Percentiles rank a stretch among this genome's conserved stretches.
Evolutionary conservation across 2,888 invertebrate species (phyloP).

Genomic region (Gastracanthus pulcherrimus): DNA sequence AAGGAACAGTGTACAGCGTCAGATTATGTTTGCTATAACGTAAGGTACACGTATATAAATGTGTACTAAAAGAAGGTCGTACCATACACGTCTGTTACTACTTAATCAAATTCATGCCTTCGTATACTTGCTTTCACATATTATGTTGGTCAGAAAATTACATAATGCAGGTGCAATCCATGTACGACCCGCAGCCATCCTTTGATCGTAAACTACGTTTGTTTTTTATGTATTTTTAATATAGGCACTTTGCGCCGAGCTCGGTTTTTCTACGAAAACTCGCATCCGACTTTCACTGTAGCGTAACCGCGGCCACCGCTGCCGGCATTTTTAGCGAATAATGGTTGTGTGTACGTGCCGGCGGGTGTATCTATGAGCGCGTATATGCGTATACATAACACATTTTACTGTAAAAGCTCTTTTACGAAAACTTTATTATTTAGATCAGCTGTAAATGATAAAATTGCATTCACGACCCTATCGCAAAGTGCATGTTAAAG

Average conservation of each 20-base stretch:
- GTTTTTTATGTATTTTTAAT: slow-evolving; percentile 45
- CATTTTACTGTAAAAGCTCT: slow-evolving; percentile 20
- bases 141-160: slow-evolving; percentile 24
- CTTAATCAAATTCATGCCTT: no score
- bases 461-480: background rate
- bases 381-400: background rate
- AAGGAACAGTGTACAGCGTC: no score
- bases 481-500: background rate
- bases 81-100: background rate
- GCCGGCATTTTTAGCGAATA: slow-evolving; percentile 14
- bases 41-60: background rate
- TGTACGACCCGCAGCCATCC: background rate
- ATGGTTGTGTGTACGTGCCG: background rate
- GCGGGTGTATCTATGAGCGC: background rate
- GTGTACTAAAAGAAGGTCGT: background rate
- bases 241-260: slow-evolving; percentile 15
- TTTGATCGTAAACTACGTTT: slow-evolving; percentile 34
- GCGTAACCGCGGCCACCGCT: slow-evolving; percentile 3
- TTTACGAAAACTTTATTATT: slow-evolving; percentile 25
- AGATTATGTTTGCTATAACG: no score
- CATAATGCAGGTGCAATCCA: slow-evolving; percentile 35
- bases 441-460: slow-evolving; percentile 5
- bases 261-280: slow-evolving; percentile 9
- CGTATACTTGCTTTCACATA: slow-evolving; percentile 18
- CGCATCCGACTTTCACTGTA: slow-evolving; percentile 35